A percentile compares a stretch with the other conserved stretches of the same genome.
These are phyloP conservation scores for Unio pictorum DNA, from an alignment of 2,888 invertebrate species.

Conservation along the genomic window DNA sequence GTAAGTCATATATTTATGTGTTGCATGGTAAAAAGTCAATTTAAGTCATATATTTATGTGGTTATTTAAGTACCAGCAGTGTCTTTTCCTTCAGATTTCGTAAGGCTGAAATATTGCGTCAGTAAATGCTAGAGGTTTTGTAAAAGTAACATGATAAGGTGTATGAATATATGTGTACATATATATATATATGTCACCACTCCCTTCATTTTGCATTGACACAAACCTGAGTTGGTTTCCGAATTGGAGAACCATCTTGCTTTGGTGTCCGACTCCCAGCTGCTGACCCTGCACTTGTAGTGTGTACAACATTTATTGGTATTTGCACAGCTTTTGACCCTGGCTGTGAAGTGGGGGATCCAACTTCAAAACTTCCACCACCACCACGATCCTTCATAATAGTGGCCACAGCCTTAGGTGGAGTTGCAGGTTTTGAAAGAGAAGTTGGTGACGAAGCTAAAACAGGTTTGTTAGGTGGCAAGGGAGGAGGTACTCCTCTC, in stretches of 20 bases:
- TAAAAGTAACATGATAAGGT: too few species aligned
- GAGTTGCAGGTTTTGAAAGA: constrained; percentile 47
- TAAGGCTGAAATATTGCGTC: too few species aligned
- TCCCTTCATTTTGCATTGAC: constrained; percentile 65
- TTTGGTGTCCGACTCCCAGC: constrained; percentile 42
- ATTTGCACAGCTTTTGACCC: constrained; percentile 53
- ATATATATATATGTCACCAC: neutral
- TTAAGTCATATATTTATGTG: too few species aligned
- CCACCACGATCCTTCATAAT: constrained; percentile 51
- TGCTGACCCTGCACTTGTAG: constrained; percentile 25
- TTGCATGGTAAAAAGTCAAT: too few species aligned
- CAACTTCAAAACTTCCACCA: constrained; percentile 13
- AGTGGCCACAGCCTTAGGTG: constrained; percentile 56
- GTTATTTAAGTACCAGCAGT: too few species aligned
- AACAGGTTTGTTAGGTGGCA: constrained; percentile 70
- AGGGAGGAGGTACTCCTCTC: constrained; percentile 66
- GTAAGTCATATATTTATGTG: too few species aligned
- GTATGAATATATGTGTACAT: too few species aligned
- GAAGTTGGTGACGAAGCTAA: constrained; percentile 38
- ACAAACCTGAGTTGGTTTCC: constrained; percentile 66
- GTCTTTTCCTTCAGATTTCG: too few species aligned
- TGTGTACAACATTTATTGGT: constrained; percentile 60
- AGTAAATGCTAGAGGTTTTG: too few species aligned
- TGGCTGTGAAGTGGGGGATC: constrained; percentile 14
- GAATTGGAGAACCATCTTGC: constrained; percentile 54